phyloP scores from a whole-genome alignment of 1,140 invertebrate species.

The Heterodera carotae region DNA sequence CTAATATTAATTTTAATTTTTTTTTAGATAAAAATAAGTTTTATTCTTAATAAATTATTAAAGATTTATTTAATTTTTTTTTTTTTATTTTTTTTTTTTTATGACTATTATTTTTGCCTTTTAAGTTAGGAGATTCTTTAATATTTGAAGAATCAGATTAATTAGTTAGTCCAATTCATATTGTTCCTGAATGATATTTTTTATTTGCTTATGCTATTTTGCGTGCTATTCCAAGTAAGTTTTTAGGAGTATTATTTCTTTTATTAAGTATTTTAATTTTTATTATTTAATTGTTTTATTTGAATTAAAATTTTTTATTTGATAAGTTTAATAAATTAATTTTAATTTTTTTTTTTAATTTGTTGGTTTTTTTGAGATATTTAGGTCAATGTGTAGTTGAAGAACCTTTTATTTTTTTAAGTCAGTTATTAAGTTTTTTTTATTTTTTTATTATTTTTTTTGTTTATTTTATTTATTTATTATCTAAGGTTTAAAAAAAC shows the following conservation, averaged over 20 bases:
- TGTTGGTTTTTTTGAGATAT: constrained; percentile 73
- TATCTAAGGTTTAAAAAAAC: constrained; percentile 68
- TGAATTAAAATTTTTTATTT: constrained; percentile 67
- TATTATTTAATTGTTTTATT: constrained; percentile 54
- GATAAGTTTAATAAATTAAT: constrained; percentile 71
- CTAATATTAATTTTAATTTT: constrained; percentile 16
- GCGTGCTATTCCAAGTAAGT: constrained; percentile 76
- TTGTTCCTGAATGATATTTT: constrained; percentile 79
- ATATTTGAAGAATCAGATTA: constrained; percentile 75
- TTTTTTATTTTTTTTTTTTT: constrained; percentile 67
- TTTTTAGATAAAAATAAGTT: too few species aligned
- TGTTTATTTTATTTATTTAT: constrained; percentile 68
- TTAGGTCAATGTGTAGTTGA: constrained; percentile 72
- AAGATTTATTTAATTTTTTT: constrained; percentile 57
- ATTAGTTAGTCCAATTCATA: constrained; percentile 74
- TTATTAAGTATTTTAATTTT: constrained; percentile 48
- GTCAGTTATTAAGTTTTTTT: constrained; percentile 44
- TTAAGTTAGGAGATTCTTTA: constrained; percentile 72
- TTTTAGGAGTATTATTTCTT: constrained; percentile 73
- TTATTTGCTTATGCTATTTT: constrained; percentile 77
- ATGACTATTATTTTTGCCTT: constrained; percentile 67
- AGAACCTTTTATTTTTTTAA: constrained; percentile 66
- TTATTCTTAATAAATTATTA: constrained; percentile 66
- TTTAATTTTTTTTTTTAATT: constrained; percentile 70
- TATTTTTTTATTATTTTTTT: too few species aligned